Base-by-base conservation (phyloP, 2,888 invertebrate species). In the Microctonus aethiopoides region DNA sequence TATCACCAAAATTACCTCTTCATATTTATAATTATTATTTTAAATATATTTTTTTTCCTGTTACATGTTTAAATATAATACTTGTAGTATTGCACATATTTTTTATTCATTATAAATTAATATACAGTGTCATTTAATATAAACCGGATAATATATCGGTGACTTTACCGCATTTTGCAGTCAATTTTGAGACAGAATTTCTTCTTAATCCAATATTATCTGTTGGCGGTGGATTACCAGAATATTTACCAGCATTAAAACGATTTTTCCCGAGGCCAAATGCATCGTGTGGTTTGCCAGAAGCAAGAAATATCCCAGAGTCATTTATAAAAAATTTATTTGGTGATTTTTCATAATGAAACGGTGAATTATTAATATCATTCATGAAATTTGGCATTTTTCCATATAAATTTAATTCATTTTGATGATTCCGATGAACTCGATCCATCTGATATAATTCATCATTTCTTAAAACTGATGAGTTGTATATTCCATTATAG, bases 161-260 rank as follows among this genome's bases (percentile, higher is more conserved):
- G 39, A 86, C 86, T 75, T 86, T 86, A 26, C 81, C 83, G 20
- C 83, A 80, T 64, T 81, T 84, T 51, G 76, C 76, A 72, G 77
- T 74, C 36, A 77, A 70, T 4, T 81, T 73, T 1, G 80, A 76
- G 0, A 78, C 77, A 3, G 83, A 79, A 67, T 80, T 80, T 74
- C 80, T 81, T 57, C 77, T 72, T 11, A 73, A 76, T 6, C 79
- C 77, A 13, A 78, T 59, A 10, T 72, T 76, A 36, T 79, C 77
- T 7, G n/a, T 20, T 16, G 63, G 36, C 10, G 70, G 73, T 34
- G 78, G 77, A 73, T 79, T 80, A 1, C 85, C 86, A 2, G 86
- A 84, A 57, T 86, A 86, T 69, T 84, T 86, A 0, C 86, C 86
- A 1, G 84, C 86, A 65, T 86, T 86, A 57, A 85, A 85, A 2